A percentile compares a stretch with the other conserved stretches of the same genome.
phyloP scores from a whole-genome alignment of 2,113 vertebrate species.

The Cygnus buccinator region DNA sequence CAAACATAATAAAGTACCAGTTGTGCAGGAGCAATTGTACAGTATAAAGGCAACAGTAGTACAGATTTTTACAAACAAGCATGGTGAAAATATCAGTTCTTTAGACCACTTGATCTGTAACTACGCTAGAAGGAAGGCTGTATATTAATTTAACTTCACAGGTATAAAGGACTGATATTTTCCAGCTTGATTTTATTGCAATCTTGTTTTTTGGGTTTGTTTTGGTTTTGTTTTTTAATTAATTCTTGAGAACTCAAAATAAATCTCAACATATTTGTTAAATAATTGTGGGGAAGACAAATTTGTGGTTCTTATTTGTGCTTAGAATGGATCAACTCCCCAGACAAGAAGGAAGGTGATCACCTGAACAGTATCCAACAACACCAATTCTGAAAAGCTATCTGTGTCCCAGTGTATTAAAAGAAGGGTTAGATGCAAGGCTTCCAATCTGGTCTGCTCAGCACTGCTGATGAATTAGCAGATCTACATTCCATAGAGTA shows the following conservation, averaged over 20 bases:
- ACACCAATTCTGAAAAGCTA: background rate
- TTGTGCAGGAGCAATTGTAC: background rate
- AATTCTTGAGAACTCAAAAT: background rate
- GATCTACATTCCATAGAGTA: background rate
- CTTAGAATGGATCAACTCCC: background rate
- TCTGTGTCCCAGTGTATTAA: background rate
- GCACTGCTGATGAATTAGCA: background rate
- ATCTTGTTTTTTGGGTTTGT: background rate
- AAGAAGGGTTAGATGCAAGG: background rate
- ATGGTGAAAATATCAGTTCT: background rate
- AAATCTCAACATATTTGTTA: background rate
- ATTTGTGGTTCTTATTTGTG: background rate
- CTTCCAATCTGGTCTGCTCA: background rate
- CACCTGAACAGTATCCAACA: background rate
- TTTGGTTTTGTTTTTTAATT: background rate
- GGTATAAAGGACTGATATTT: background rate
- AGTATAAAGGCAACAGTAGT: background rate
- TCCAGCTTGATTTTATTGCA: background rate
- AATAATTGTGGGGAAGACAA: rapidly evolving
- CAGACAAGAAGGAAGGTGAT: background rate
- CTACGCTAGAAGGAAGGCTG: background rate
- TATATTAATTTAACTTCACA: background rate
- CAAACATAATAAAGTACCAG: background rate
- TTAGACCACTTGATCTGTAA: background rate
- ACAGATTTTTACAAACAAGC: background rate